These are phyloP conservation scores for Megaceryle alcyon DNA, from an alignment of 2,797 vertebrate genomes.

Conservation along the genomic window DNA sequence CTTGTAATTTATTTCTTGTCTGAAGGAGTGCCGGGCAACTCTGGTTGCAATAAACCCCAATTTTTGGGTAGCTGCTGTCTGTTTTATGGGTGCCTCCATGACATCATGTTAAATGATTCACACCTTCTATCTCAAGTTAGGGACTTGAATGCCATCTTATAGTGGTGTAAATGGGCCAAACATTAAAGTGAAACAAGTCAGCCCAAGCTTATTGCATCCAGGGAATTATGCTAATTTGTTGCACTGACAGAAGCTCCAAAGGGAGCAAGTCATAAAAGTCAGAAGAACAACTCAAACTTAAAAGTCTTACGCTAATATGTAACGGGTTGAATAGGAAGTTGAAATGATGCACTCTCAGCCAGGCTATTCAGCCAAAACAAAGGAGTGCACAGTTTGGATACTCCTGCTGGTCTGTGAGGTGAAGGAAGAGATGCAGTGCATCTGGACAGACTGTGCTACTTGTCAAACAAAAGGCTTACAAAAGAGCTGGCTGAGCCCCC, in stretches of 20 bases:
- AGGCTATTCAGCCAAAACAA: slow-evolving; percentile 16
- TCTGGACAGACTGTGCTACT: not conserved
- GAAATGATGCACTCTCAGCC: not conserved
- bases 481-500: not conserved
- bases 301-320: not conserved
- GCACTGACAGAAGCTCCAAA: not conserved
- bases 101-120: not conserved
- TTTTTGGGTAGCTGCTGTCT: not conserved
- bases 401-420: not conserved
- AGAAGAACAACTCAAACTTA: not conserved
- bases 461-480: not conserved
- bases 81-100: not conserved
- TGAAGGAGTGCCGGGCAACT: not conserved
- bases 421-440: not conserved
- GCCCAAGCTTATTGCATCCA: not conserved
- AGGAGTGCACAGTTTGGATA: not conserved
- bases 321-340: not conserved
- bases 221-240: not conserved
- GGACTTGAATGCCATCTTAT: not conserved
- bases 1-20: not conserved
- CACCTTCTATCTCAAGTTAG: not conserved
- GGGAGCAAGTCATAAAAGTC: not conserved
- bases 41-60: not conserved
- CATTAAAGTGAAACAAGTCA: not conserved
- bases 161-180: not conserved